Evolutionary conservation across 64 coral and sea anemone species (phyloP), one percentile per base, ranked within the genome.

Genomic region (Actinia tenebrosa): DNA sequence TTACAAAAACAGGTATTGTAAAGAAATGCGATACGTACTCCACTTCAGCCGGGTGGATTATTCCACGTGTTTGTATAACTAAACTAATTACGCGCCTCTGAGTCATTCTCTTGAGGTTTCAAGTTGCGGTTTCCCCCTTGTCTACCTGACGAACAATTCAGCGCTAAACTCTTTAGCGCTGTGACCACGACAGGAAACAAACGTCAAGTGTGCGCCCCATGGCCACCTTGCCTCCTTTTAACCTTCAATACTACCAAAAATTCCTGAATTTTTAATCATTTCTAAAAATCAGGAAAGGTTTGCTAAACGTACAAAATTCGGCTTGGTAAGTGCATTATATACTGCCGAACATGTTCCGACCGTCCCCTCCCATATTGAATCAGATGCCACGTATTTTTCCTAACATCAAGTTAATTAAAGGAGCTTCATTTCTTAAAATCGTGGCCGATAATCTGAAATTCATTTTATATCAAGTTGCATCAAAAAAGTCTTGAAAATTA

Each of bases 131-230:
- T 84, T 75, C 13, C n/a, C 43, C 69, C 10, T 55, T 16, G 63
- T 64, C 64, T 64, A 44, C 44, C 83, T 3, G 59, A 45, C 27
- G 3, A 44, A 46, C 10, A 47, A 22, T 54, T 13, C 16, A 71
- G 14, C 10, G 37, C 10, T 7, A n/a, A 25, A 18, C 46, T 66
- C 30, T 86, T 86, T 20, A 64, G 64, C 59, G 42, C 7, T 5
- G 16, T 42, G 23, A 69, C 62, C 59, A 71, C 68, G 56, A 56
- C 72, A 79, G 86, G 27, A 75, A 45, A 87, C 64, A 15, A 87
- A 8, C 13, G 3, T 80, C 23, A 60, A 53, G 75, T 43, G 42
- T 6, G 19, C 86, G 42, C 69, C 22, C 20, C 66, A 71, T 10
- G 22, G 66, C 66, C 69, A 75, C 69, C 69, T 42, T 75, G 69